A percentile compares a stretch with the other conserved stretches of the same genome.
Conservation (phyloP, 2,797 vertebrate species). For the Taeniopygia guttata region DNA sequence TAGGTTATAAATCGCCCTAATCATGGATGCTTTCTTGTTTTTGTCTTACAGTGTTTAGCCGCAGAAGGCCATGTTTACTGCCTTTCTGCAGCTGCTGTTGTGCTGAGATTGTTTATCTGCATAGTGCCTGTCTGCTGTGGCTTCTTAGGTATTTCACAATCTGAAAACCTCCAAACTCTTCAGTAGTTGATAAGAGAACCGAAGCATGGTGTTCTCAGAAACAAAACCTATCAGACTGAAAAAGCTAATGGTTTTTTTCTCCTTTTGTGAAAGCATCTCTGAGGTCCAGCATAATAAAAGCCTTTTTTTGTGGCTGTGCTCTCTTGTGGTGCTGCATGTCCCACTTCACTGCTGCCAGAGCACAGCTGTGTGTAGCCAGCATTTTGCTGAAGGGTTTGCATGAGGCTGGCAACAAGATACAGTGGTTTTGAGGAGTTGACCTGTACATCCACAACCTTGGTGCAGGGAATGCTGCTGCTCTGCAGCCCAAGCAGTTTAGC, state of each 20-base stretch:
- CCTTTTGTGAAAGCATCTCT: background rate
- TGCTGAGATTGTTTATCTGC: constrained; percentile 61
- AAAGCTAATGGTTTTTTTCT: background rate
- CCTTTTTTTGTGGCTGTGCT: background rate
- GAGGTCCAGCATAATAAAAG: background rate
- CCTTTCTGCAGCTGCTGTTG: constrained; percentile 60
- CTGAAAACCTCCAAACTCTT: constrained; percentile 21
- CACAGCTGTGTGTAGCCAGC: background rate
- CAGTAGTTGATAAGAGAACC: constrained; percentile 33
- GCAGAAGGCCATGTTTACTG: constrained; percentile 65
- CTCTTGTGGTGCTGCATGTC: background rate
- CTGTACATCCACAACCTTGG: background rate
- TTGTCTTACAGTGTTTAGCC: constrained; percentile 54
- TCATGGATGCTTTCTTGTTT: constrained; percentile 49
- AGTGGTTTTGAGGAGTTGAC: background rate
- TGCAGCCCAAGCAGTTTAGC: background rate
- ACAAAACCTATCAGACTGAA: background rate
- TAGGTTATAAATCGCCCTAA: constrained; percentile 40
- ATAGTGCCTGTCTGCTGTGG: constrained; percentile 38
- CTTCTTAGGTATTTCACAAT: constrained; percentile 67
- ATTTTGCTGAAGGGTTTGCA: background rate
- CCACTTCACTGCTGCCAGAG: background rate
- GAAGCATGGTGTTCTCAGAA: constrained; percentile 35
- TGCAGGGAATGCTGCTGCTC: background rate
- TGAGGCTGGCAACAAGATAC: background rate